These are phyloP conservation scores for Eupsilia transversa DNA, from an alignment of 2,888 invertebrate genomes.

Conservation along the genomic window DNA sequence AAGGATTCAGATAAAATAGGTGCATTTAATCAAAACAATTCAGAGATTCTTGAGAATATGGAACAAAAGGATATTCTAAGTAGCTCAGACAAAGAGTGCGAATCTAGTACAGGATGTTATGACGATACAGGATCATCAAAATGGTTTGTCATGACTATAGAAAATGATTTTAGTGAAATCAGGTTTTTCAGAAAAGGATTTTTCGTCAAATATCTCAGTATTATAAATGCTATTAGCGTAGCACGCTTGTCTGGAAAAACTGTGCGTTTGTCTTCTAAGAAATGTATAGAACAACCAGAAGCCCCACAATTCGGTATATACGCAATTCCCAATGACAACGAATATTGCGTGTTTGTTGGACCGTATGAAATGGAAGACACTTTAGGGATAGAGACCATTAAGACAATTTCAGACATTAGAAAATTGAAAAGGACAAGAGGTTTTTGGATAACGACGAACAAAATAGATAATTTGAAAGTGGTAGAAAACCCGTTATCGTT, in stretches of 20 bases:
- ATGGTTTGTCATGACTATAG: conserved; percentile 90
- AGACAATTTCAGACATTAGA: conserved; percentile 65
- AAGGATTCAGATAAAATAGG: conserved; percentile 10
- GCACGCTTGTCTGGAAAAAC: conserved; percentile 87
- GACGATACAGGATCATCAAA: conserved; percentile 76
- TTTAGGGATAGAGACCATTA: conserved; percentile 85
- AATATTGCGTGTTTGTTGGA: conserved; percentile 84
- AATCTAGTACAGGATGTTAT: conserved; percentile 15
- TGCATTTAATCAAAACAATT: conserved; percentile 11
- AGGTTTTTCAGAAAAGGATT: conserved; percentile 87
- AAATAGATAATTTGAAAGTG: conserved; percentile 82
- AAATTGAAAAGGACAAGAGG: conserved; percentile 79
- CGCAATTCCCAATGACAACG: conserved; percentile 80
- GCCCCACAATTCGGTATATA: conserved; percentile 85
- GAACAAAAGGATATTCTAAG: conserved; percentile 21
- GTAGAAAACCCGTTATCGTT: conserved; percentile 84
- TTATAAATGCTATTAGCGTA: conserved; percentile 86
- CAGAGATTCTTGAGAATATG: conserved; percentile 1
- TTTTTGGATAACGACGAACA: conserved; percentile 84
- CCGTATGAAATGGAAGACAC: conserved; percentile 84
- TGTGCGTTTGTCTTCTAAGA: conserved; percentile 84
- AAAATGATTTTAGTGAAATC: conserved; percentile 89
- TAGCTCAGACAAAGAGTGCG: background rate
- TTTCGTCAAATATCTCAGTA: conserved; percentile 89
- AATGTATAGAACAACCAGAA: conserved; percentile 70